Evolutionary conservation across 1,140 invertebrate species (phyloP).

Genomic region (Sminthurinus signatus): DNA sequence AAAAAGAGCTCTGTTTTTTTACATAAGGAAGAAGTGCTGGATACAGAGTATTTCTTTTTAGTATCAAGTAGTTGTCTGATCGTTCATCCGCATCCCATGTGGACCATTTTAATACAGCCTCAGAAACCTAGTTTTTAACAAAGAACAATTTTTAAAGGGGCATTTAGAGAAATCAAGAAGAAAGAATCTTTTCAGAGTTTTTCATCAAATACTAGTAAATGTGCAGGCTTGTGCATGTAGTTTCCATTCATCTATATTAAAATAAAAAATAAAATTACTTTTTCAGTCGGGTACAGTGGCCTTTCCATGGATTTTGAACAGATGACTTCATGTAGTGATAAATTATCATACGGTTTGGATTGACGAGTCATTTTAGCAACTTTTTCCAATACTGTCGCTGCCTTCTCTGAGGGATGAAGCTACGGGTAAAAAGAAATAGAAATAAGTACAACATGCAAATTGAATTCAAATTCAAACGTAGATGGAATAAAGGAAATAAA

Average conservation of each 20-base stretch:
- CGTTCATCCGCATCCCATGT: conserved; percentile 73
- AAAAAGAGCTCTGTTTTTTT: conserved; percentile 40
- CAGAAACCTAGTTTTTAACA: too few relatives aligned
- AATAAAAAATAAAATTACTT: too few relatives aligned
- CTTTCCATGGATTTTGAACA: conserved; percentile 62
- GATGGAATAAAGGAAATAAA: not conserved
- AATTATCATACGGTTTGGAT: conserved; percentile 49
- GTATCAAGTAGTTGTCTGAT: conserved; percentile 64
- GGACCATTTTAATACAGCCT: conserved; percentile 65
- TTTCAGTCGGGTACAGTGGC: conserved; percentile 69
- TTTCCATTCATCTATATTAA: too few relatives aligned
- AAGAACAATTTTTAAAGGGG: too few relatives aligned
- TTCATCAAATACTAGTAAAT: too few relatives aligned
- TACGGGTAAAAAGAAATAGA: not conserved
- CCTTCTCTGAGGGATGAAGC: not conserved
- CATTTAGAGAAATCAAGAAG: too few relatives aligned
- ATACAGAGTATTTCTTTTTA: conserved; percentile 54
- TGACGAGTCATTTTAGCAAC: not conserved
- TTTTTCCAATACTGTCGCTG: not conserved
- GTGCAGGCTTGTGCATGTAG: too few relatives aligned
- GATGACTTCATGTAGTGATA: conserved; percentile 66
- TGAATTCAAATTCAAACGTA: too few relatives aligned
- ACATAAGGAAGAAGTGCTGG: conserved; percentile 51
- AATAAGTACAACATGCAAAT: too few relatives aligned
- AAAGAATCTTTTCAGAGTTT: too few relatives aligned